A percentile compares a stretch with the other conserved stretches of the same genome.
These are phyloP conservation scores for Acromyrmex charruanus DNA, from an alignment of 1,140 invertebrate genomes.

Conservation along the genomic window DNA sequence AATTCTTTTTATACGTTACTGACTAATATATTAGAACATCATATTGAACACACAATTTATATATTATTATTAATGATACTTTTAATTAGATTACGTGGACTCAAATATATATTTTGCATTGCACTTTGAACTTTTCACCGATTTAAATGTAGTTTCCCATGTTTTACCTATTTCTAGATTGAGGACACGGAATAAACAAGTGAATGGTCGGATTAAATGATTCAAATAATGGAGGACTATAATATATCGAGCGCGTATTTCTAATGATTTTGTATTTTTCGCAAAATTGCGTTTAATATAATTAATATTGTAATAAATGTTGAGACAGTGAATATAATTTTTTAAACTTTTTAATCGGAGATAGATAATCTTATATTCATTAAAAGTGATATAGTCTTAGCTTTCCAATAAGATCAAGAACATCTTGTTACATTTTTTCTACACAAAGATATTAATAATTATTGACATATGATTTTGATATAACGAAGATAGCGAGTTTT, in stretches of 20 bases:
- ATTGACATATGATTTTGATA: not conserved
- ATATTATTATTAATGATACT: not conserved
- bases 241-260: not conserved
- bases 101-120: not conserved
- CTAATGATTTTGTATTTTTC: not conserved
- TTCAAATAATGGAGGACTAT: not conserved
- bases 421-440: not conserved
- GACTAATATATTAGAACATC: not conserved
- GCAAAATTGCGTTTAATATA: not conserved
- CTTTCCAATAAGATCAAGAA: not conserved
- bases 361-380: not conserved
- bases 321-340: not conserved
- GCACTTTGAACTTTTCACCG: conserved; percentile 5
- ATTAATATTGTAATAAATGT: not conserved
- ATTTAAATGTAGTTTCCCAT: not conserved
- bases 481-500: not conserved
- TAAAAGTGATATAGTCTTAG: not conserved
- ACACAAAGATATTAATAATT: not conserved
- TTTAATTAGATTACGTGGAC: not conserved
- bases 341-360: not conserved
- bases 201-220: not conserved
- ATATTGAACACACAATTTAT: not conserved
- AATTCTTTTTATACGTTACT: not conserved
- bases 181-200: not conserved
- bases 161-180: conserved; percentile 14